Percentiles rank a stretch among this genome's conserved stretches.
phyloP scores from a whole-genome alignment of 2,113 vertebrate genomes.

The Semicossyphus pulcher region DNA sequence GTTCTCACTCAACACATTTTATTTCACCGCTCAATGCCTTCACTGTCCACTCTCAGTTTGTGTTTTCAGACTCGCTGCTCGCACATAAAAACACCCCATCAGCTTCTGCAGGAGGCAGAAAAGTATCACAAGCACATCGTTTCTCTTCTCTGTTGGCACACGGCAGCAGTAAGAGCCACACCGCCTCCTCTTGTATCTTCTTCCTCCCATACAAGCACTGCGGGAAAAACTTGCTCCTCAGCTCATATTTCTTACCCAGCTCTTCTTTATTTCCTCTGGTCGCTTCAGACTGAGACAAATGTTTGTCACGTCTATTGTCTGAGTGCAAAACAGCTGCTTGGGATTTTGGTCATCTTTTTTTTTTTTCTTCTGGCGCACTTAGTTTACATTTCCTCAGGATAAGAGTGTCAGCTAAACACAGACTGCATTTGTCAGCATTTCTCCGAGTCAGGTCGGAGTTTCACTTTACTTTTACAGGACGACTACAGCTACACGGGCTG shows the following conservation, averaged over 20 bases:
- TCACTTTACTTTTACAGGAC: no score
- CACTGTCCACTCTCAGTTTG: slow-evolving; percentile 29
- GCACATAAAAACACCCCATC: slow-evolving; percentile 68
- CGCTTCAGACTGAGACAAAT: slow-evolving; percentile 19
- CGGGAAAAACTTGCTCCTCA: slow-evolving; percentile 10
- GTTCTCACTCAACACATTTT: background rate
- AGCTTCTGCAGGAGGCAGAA: slow-evolving; percentile 66
- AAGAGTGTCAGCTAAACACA: slow-evolving; percentile 42
- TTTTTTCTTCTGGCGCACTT: background rate
- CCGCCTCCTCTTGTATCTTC: slow-evolving; percentile 45
- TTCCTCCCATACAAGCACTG: slow-evolving; percentile 5
- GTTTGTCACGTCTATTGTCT: slow-evolving; percentile 50
- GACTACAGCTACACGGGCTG: no score
- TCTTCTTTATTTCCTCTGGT: slow-evolving; percentile 19
- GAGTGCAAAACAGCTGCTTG: slow-evolving; percentile 28
- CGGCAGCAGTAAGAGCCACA: slow-evolving; percentile 37
- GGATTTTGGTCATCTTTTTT: slow-evolving; percentile 42
- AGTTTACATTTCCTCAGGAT: slow-evolving; percentile 22
- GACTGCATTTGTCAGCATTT: slow-evolving; percentile 54
- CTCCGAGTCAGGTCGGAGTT: slow-evolving; percentile 14
- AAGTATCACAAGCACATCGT: slow-evolving; percentile 68
- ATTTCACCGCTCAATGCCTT: slow-evolving; percentile 71
- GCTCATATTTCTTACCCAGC: slow-evolving; percentile 33
- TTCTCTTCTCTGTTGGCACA: slow-evolving; percentile 66
- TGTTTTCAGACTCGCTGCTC: slow-evolving; percentile 45